phyloP scores from a whole-genome alignment of 2,888 invertebrate species.

The Blastobasis lacticolella region DNA sequence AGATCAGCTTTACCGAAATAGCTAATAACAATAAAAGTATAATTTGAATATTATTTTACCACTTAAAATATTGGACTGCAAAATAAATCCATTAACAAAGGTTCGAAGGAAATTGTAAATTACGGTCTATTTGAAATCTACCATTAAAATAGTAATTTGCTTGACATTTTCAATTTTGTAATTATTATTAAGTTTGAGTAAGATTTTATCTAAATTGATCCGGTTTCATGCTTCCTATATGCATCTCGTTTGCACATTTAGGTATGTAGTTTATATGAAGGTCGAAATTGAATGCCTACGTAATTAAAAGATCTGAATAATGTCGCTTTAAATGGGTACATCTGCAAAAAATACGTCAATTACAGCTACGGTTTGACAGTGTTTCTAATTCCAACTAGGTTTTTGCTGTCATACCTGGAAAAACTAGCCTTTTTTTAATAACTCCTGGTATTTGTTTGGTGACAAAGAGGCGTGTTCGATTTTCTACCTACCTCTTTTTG shows the following conservation, averaged over 20 bases:
- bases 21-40: no score
- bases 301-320: conserved; percentile 9
- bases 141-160: not conserved
- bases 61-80: not conserved
- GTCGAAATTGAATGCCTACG: conserved; percentile 12
- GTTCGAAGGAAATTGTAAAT: not conserved
- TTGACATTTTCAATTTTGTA: conserved; percentile 17
- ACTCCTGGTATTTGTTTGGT: no score
- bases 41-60: not conserved
- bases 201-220: conserved; percentile 3
- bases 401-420: no score
- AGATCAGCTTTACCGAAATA: no score
- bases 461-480: no score
- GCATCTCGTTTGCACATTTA: conserved; percentile 27
- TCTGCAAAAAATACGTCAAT: conserved; percentile 9
- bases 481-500: no score
- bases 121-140: not conserved
- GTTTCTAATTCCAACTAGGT: no score
- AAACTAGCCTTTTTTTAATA: no score
- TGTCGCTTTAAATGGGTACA: conserved; percentile 7
- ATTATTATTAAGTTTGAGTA: conserved; percentile 10
- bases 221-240: conserved; percentile 40
- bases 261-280: conserved; percentile 14
- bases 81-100: not conserved
- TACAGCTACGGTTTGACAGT: no score